Percentiles rank a stretch among this genome's conserved stretches.
phyloP scores from a whole-genome alignment of 2,797 vertebrate species.

The Trachops cirrhosus region DNA sequence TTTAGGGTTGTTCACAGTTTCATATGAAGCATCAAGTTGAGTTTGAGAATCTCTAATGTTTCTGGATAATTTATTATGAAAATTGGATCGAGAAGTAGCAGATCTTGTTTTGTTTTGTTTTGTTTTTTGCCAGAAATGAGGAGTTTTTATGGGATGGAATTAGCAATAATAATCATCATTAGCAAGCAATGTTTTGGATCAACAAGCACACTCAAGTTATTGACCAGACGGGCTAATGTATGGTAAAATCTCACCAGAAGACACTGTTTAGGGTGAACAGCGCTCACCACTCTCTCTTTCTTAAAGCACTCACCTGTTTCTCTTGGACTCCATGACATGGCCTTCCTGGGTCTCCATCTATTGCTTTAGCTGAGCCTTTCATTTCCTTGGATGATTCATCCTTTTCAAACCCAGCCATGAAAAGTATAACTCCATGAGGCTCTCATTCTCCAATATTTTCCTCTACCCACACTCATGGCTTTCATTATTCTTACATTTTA shows the following conservation, averaged over 20 bases:
- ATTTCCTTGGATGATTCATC: neutral
- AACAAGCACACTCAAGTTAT: neutral
- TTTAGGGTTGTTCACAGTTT: neutral
- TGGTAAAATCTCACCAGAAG: neutral
- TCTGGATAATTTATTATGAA: neutral
- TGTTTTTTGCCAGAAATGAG: neutral
- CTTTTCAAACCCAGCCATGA: neutral
- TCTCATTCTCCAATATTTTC: neutral
- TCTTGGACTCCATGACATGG: neutral
- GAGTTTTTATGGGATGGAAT: neutral
- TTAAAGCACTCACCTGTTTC: neutral
- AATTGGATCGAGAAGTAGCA: constrained; percentile 22
- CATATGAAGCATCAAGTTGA: neutral
- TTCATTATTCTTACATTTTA: neutral
- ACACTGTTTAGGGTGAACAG: neutral
- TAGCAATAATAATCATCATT: neutral
- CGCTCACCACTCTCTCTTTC: neutral
- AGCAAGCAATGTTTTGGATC: neutral
- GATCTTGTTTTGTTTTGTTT: neutral
- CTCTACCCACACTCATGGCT: neutral
- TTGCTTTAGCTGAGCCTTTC: too few species aligned
- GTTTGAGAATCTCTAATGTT: neutral
- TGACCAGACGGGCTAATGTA: neutral
- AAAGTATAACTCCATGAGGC: neutral
- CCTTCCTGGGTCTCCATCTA: neutral